Evolutionary conservation across 64 coral and sea anemone species (phyloP), one percentile per base, ranked within the genome.

Genomic region (Stichodactyla helianthus): DNA sequence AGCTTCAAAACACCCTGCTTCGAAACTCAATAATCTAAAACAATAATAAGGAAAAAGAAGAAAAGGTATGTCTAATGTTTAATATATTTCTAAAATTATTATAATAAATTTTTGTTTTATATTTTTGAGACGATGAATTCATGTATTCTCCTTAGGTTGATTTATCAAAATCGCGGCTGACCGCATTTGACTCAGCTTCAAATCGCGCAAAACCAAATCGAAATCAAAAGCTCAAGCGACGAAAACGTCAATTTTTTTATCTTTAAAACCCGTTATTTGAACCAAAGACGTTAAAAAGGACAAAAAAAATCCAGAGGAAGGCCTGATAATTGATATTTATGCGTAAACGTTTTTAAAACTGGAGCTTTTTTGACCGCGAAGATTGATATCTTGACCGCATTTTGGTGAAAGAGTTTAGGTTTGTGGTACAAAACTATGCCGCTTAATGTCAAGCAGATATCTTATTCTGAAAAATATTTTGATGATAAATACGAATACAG

Each of bases 391-490:
- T 54, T 6, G 12, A 79, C 53, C 86, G 74, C 71, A 74, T 59
- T 17, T 87, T 51, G 50, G 35, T 51, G 10, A 28, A 44, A 20
- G 51, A 86, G 76, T 2, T 58, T n/a, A 55, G 18, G 52, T 82
- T 67, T 53, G 28, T 19, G 58, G 17, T 5, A 27, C n/a, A 64
- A 26, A 28, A 74, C 10, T 31, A 74, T 74, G 68, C 68, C 68
- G 25, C 68, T 74, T 31, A 87, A 79, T 25, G 93, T 79, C 22
- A 74, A 82, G 50, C 89, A 94, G 82, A 94, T 91, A 63, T 77
- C 55, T 84, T 94, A 94, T 52, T 94, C 93, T 5, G 93, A 94
- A 53, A 94, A 94, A 27, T 94, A 93, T 71, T 93, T 79, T 59
- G 92, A 89, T 19, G 92, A 93, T 11, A 82, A 90, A 25, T 90